phyloP scores from a whole-genome alignment of 2,797 vertebrate genomes.

The Phoeniculus purpureus region DNA sequence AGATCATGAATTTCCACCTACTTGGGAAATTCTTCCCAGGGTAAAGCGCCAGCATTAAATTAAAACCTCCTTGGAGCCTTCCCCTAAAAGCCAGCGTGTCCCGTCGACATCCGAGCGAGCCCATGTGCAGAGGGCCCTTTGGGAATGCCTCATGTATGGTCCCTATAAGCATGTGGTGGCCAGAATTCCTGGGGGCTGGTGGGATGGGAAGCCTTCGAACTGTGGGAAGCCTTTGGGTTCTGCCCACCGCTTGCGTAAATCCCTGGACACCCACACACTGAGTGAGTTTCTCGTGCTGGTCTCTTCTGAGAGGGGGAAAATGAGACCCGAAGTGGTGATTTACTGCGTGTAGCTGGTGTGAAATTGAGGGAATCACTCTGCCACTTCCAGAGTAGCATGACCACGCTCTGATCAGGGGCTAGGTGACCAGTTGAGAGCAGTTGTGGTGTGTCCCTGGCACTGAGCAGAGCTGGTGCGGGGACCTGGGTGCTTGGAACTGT shows the following conservation, averaged over 20 bases:
- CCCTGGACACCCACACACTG: background rate
- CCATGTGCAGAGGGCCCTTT: background rate
- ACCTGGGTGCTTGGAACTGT: accelerated
- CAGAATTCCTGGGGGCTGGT: background rate
- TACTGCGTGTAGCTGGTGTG: background rate
- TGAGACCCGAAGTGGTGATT: background rate
- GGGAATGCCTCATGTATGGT: background rate
- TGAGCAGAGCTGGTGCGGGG: background rate
- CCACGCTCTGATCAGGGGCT: accelerated
- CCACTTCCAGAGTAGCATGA: background rate
- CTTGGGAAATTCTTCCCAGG: slow-evolving; percentile 42
- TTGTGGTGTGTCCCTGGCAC: accelerated
- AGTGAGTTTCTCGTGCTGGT: background rate
- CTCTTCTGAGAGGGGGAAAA: background rate
- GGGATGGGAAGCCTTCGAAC: background rate
- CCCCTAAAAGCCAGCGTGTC: background rate
- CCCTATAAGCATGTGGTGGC: accelerated
- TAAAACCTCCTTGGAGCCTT: slow-evolving; percentile 36
- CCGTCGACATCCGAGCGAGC: background rate
- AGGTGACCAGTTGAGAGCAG: background rate
- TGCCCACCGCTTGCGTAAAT: background rate
- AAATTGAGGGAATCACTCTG: background rate
- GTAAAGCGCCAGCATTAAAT: background rate
- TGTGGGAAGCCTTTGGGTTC: background rate
- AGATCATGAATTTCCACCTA: slow-evolving; percentile 22